Conservation (phyloP, 2,797 vertebrate species). For the Decapterus maruadsi region DNA sequence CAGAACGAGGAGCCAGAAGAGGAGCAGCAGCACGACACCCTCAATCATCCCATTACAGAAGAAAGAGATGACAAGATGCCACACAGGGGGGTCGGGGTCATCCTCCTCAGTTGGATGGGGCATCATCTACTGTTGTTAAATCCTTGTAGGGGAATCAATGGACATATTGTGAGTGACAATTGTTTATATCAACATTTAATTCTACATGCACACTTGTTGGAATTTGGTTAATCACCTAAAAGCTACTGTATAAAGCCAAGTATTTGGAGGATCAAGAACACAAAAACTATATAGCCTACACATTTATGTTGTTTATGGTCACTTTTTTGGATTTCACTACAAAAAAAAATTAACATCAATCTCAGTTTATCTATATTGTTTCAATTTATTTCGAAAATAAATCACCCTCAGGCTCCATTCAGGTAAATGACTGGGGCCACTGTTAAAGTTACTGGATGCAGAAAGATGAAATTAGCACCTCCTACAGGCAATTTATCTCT, state of each 20-base stretch:
- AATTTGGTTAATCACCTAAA: not conserved
- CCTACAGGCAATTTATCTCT: not conserved
- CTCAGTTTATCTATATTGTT: not conserved
- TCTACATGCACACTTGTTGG: not conserved
- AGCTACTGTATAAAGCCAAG: not conserved
- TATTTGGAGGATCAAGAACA: not conserved
- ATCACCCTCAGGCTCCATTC: not conserved
- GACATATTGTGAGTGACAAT: not conserved
- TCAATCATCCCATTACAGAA: conserved; percentile 42
- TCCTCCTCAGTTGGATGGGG: conserved; percentile 7
- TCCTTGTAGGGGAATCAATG: conserved; percentile 14
- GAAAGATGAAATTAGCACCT: not conserved
- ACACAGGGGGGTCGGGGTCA: not conserved
- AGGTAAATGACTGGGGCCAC: not conserved
- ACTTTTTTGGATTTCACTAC: not conserved
- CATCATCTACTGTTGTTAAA: not conserved
- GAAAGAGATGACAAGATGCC: conserved; percentile 41
- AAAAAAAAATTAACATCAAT: not conserved
- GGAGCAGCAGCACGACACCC: conserved; percentile 23
- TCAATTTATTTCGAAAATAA: not conserved
- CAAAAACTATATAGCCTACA: no score
- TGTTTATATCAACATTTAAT: no score
- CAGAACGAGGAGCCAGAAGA: conserved; percentile 38
- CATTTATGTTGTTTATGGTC: no score
- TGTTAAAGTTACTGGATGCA: not conserved